Base-by-base conservation (phyloP, 35 echinoderm and acorn worm genomes). In the Lytechinus variegatus region DNA sequence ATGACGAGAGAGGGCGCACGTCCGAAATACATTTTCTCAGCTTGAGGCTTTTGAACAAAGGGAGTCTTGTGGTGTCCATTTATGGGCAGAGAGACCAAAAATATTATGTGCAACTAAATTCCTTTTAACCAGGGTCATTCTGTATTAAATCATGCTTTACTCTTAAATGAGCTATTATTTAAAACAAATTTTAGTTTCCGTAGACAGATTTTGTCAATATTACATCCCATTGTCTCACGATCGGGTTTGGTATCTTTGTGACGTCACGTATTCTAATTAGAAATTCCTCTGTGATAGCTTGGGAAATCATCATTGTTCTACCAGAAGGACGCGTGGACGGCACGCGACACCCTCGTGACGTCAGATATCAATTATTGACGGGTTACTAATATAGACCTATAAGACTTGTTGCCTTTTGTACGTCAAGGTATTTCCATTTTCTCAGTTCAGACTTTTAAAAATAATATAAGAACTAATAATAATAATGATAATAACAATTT, bases 1-100 rank as follows among this genome's bases (percentile, higher is more conserved):
- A 52, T 54, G 88, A 90, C 88, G 88, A 90, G 28, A 90, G 88
- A 90, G 33, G 88, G 88, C 88, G 88, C 13, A 54, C 88, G 52
- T 90, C 88, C 7, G 52, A 90, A 52, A 90, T 52, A 24, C 33
- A 13, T 7, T 90, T 52, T 52, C 16, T 44, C 88, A 29, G 9
- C 88, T 90, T 52, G 9, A 44, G 16, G 3, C 28, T 90, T 44
- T 52, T 27, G n/a, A 16, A 90, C 88, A 90, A 90, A 90, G 88
- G 16, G 29, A 11, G 88, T 90, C 66, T 24, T 79, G 19, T 79
- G 0, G 66, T 79, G 66, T 79, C 66, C 66, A 79, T 79, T 79
- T 79, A 79, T 79, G 66, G 66, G 66, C 66, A 79, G 66, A 79
- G 66, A 79, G 66, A 79, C 0, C 66, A n/a, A 14, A 71, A 79